Evolutionary conservation across 2,888 invertebrate genomes (phyloP).

Genomic region (Amphipyra berbera): DNA sequence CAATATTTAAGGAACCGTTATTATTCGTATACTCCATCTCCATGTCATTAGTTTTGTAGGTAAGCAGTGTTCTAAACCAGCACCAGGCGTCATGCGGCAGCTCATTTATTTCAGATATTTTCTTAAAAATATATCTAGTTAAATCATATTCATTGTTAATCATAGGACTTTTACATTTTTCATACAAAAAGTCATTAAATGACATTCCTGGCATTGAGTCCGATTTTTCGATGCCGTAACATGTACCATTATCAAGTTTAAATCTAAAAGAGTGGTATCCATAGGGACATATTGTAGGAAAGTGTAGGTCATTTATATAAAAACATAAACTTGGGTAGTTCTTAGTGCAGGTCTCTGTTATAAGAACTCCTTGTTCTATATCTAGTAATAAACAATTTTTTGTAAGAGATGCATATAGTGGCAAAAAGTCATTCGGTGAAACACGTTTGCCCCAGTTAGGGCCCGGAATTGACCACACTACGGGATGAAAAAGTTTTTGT

Average conservation of each 20-base stretch:
- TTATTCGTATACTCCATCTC: slow-evolving; percentile 13
- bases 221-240: slow-evolving; percentile 78
- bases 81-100: slow-evolving; percentile 74
- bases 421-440: slow-evolving; percentile 59
- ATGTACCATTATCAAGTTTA: slow-evolving; percentile 74
- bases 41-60: slow-evolving; percentile 18
- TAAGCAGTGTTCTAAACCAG: slow-evolving; percentile 70
- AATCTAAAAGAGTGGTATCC: slow-evolving; percentile 80
- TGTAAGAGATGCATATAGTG: slow-evolving; percentile 59
- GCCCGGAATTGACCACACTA: slow-evolving; percentile 87
- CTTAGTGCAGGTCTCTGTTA: slow-evolving; percentile 73
- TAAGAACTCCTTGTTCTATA: slow-evolving; percentile 63
- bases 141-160: slow-evolving; percentile 62
- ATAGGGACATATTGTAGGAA: slow-evolving; percentile 77
- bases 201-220: slow-evolving; percentile 62
- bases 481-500: slow-evolving; percentile 77
- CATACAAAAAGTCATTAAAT: slow-evolving; percentile 69
- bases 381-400: slow-evolving; percentile 81
- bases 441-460: slow-evolving; percentile 77
- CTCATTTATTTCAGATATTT: slow-evolving; percentile 69
- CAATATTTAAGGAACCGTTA: slow-evolving; percentile 21
- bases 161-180: slow-evolving; percentile 76
- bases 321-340: slow-evolving; percentile 81
- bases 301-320: slow-evolving; percentile 75
- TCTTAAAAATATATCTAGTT: slow-evolving; percentile 76